phyloP scores from a whole-genome alignment of 2,113 vertebrate species.

The Carassius carassius region DNA sequence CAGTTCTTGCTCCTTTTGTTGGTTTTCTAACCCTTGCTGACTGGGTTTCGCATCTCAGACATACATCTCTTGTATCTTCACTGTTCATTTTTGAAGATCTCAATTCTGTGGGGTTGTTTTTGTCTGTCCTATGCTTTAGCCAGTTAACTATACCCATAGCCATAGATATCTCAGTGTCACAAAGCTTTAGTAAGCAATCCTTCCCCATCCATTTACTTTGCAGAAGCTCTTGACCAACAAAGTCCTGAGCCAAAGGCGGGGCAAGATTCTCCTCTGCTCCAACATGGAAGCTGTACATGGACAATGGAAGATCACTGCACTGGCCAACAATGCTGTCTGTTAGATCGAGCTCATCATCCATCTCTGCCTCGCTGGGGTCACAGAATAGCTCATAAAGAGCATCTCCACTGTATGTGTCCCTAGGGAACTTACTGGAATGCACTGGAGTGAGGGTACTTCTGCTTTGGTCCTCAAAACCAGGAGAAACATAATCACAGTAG shows the following conservation, averaged over 20 bases:
- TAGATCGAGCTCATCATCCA: conserved; percentile 75
- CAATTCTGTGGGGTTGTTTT: conserved; percentile 4
- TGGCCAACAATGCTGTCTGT: conserved; percentile 77
- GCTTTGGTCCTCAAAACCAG: conserved; percentile 77
- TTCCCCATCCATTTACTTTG: conserved; percentile 86
- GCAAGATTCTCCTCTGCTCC: conserved; percentile 85
- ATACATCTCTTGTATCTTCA: neutral
- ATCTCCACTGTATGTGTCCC: conserved; percentile 85
- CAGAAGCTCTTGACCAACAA: conserved; percentile 78
- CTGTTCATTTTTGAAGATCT: neutral
- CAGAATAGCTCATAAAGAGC: conserved; percentile 86
- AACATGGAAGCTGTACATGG: conserved; percentile 85
- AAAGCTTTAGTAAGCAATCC: conserved; percentile 85
- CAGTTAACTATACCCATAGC: conserved; percentile 87
- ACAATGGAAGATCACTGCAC: conserved; percentile 76
- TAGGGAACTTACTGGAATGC: conserved; percentile 70
- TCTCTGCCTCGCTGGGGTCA: conserved; percentile 74
- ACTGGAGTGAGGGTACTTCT: conserved; percentile 67
- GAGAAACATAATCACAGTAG: conserved; percentile 83
- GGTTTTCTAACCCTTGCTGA: conserved; percentile 27
- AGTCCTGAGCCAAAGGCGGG: conserved; percentile 72
- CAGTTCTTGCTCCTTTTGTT: conserved; percentile 11
- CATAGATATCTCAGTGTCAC: conserved; percentile 83
- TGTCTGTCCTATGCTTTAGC: conserved; percentile 71
- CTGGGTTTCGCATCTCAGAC: conserved; percentile 13